phyloP scores from a whole-genome alignment of 2,888 invertebrate species.

The Lasioglossum villosulum region DNA sequence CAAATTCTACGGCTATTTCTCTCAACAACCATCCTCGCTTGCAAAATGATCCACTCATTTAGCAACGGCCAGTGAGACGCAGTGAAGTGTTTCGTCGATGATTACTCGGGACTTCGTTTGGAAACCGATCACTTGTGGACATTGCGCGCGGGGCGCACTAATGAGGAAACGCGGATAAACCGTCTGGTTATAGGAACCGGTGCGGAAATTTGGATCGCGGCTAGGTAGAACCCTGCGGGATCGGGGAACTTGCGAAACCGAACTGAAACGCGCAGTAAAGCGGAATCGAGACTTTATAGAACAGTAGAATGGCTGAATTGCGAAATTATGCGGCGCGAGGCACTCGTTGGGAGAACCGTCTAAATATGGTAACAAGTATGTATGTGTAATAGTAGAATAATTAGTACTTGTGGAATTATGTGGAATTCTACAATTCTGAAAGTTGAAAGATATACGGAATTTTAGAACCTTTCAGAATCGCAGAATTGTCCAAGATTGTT shows the following conservation, averaged over 20 bases:
- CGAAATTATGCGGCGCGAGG: neutral
- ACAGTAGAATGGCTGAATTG: neutral
- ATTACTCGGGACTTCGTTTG: neutral
- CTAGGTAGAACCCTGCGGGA: neutral
- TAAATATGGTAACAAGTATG: neutral
- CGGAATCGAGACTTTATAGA: neutral
- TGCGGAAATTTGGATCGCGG: neutral
- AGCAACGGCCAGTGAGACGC: neutral
- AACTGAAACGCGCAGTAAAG: neutral
- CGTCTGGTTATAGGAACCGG: neutral
- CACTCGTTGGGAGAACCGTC: neutral
- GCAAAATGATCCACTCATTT: neutral
- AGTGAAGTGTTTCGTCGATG: neutral
- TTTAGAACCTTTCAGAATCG: neutral
- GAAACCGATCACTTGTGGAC: conserved; percentile 2
- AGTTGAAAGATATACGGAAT: neutral
- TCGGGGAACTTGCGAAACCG: neutral
- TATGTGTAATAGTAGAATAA: neutral
- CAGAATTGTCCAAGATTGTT: neutral
- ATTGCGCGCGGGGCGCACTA: neutral
- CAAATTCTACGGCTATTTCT: neutral
- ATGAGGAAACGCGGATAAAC: neutral
- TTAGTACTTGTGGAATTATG: neutral
- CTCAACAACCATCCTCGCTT: neutral
- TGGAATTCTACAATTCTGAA: neutral